Percentiles rank a stretch among this genome's conserved stretches.
Conservation (phyloP, 2,797 vertebrate genomes). For the Chiloscyllium punctatum region DNA sequence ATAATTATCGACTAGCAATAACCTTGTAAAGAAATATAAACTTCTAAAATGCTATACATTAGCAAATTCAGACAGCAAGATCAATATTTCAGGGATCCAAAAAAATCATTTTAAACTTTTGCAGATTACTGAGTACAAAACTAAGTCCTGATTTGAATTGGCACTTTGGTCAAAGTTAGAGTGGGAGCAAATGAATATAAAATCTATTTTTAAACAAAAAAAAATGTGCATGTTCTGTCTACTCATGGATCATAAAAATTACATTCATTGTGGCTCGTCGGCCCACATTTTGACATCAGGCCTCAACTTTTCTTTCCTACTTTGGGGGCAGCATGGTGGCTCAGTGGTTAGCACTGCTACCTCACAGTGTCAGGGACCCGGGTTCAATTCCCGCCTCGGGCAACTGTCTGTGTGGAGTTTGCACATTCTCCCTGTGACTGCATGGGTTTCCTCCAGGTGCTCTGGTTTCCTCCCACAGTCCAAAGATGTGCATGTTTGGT, state of each 20-base stretch:
- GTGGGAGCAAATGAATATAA: background rate
- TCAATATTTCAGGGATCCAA: background rate
- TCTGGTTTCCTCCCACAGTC: too few relatives aligned
- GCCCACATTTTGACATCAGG: background rate
- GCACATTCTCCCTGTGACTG: too few relatives aligned
- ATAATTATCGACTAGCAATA: background rate
- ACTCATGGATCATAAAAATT: background rate
- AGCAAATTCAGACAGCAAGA: background rate
- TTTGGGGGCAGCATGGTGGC: too few relatives aligned
- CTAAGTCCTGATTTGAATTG: slow-evolving; percentile 3
- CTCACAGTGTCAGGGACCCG: too few relatives aligned
- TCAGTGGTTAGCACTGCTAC: too few relatives aligned
- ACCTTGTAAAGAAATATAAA: background rate
- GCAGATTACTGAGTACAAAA: background rate
- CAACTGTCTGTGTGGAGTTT: too few relatives aligned
- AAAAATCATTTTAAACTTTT: too few relatives aligned
- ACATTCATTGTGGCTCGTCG: background rate
- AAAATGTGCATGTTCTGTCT: background rate
- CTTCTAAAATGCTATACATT: background rate
- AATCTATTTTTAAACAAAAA: slow-evolving; percentile 6
- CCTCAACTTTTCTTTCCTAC: background rate
- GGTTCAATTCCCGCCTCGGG: too few relatives aligned
- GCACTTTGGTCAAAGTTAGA: background rate
- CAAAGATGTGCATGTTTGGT: too few relatives aligned
- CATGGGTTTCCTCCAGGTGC: too few relatives aligned